These are phyloP conservation scores for Apocrypta bakeri DNA, from an alignment of 1,140 invertebrate species.

Conservation along the genomic window DNA sequence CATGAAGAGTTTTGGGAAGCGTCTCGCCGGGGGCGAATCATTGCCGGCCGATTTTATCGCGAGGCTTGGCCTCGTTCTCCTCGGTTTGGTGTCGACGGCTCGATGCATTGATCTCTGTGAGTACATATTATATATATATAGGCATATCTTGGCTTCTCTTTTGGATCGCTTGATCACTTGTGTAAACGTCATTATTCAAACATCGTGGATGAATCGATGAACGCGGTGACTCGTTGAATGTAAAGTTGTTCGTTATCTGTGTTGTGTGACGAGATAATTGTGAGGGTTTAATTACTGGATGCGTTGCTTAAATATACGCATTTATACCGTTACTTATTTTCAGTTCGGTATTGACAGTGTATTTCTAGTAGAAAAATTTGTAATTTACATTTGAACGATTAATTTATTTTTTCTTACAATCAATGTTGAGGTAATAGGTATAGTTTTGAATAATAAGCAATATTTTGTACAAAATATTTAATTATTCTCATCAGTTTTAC, in stretches of 20 bases:
- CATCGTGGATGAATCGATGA: background rate
- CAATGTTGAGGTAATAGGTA: too few relatives aligned
- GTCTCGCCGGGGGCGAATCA: background rate
- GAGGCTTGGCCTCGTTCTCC: slow-evolving; percentile 58
- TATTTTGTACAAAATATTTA: too few relatives aligned
- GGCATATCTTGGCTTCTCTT: background rate
- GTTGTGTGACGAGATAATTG: background rate
- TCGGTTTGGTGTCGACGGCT: slow-evolving; percentile 57
- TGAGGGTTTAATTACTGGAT: too few relatives aligned
- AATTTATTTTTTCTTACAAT: too few relatives aligned
- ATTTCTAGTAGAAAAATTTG: too few relatives aligned
- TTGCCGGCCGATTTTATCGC: slow-evolving; percentile 57
- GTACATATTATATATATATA: too few relatives aligned
- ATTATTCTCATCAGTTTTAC: too few relatives aligned
- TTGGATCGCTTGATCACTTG: background rate
- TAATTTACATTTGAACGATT: too few relatives aligned
- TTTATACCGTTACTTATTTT: too few relatives aligned
- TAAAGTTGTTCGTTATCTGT: background rate
- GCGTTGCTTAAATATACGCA: too few relatives aligned
- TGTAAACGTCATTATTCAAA: background rate
- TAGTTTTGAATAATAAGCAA: too few relatives aligned
- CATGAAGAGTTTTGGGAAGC: slow-evolving; percentile 62
- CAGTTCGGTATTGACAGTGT: too few relatives aligned
- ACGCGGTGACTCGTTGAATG: background rate
- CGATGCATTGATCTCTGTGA: slow-evolving; percentile 70